Evolutionary conservation across 1,140 invertebrate genomes (phyloP), one percentile per base, ranked within the genome.

Genomic region (Cydia pomonella): DNA sequence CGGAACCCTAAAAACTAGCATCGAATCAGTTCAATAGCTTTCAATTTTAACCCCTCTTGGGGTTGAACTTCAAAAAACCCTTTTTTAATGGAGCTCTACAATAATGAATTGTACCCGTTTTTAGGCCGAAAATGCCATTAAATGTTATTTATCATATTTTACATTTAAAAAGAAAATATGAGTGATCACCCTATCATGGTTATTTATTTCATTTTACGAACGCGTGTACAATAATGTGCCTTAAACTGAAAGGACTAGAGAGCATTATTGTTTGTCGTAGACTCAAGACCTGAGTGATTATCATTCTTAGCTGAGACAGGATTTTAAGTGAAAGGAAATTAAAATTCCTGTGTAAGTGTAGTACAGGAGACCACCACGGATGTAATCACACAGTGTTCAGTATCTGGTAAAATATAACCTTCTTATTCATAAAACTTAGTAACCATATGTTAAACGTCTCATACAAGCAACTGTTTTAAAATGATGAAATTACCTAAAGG

Each of bases 271-370:
- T 18, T 33, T 38, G 27, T 33, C 2, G 10, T 41, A 6, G n/a
- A 10, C 3, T 18, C 16, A 13, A n/a, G 12, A 38, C 18, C n/a
- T 9, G 29, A 69, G n/a, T 69, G 29, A 69, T 69, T 69, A 69
- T 69, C 29, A 41, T 27, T 69, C 64, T 69, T 69, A 69, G 2
- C 13, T 23, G 64, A 69, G 64, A 69, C 64, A 69, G 64, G 18
- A 41, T 69, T 38, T 69, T 69, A 69, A 69, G 64, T 38, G 64
- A 69, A 69, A 69, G 64, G 64, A 69, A 69, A 69, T 69, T 69
- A 69, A 69, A 69, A 69, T 69, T 69, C 64, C 64, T 69, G 7
- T 38, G 64, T 21, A 23, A 23, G 7, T 12, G n/a, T 59, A 59
- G 53, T 23, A 10, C 21, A 12, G 21, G 53, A 59, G 21, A 59